Percentiles rank a stretch among this genome's conserved stretches.
These are phyloP conservation scores for Polia nebulosa DNA, from an alignment of 2,888 invertebrate species.

Conservation along the genomic window DNA sequence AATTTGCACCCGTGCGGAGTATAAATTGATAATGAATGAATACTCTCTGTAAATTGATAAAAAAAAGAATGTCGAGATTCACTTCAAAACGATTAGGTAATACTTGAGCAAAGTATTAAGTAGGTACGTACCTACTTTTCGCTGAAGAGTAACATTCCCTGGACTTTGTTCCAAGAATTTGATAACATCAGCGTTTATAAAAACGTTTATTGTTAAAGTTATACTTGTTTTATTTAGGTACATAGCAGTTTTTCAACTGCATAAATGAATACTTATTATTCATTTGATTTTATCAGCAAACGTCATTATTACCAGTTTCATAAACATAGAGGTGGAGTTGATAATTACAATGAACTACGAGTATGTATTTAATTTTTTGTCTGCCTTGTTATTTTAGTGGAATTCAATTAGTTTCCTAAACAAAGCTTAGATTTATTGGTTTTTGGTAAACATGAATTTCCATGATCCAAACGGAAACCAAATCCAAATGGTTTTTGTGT, in stretches of 20 bases:
- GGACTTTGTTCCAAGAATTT: neutral
- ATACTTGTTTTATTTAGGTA: constrained; percentile 4
- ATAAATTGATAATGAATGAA: too few relatives aligned
- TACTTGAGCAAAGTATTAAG: neutral
- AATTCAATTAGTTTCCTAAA: neutral
- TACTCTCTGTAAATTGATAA: too few relatives aligned
- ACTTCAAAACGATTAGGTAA: too few relatives aligned
- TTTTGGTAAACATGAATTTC: too few relatives aligned
- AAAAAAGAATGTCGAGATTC: too few relatives aligned
- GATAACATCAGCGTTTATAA: constrained; percentile 20
- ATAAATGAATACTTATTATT: constrained; percentile 20
- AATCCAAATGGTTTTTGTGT: too few relatives aligned
- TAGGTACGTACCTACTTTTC: neutral
- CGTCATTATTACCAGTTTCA: constrained; percentile 1
- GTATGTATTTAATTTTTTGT: neutral
- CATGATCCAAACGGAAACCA: too few relatives aligned
- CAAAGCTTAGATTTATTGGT: too few relatives aligned
- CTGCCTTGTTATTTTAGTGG: neutral
- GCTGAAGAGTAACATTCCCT: constrained; percentile 19
- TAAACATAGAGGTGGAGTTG: neutral
- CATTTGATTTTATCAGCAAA: constrained; percentile 15
- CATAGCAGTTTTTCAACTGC: constrained; percentile 1
- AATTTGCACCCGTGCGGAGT: too few relatives aligned
- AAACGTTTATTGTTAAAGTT: neutral
- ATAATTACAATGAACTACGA: neutral